Base-by-base conservation (phyloP, 2,888 invertebrate genomes). In the Rhingia rostrata region DNA sequence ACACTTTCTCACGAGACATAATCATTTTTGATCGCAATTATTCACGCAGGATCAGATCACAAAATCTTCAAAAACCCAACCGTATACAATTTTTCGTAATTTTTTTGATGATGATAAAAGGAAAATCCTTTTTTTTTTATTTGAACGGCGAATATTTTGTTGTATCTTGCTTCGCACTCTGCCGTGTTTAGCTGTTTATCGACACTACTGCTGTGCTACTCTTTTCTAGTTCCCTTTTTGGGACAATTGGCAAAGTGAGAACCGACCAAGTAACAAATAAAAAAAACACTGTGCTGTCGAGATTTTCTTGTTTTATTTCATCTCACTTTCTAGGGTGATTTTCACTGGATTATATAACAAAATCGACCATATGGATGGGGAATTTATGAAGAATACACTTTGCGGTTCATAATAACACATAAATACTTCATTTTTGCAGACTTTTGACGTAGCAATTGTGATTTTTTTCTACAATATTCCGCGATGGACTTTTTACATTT, bases 221-320 rank as follows among this genome's bases (percentile, higher is more conserved):
- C 79, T 69, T 53, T 66, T 49, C 49, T 74, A 56, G 53, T 84
- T 75, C 84, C 73, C 74, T 80, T 72, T 80, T 84, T 79, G 84
- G 84, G 80, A 79, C 79, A 80, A 80, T 79, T 84, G 74, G 84
- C 84, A 58, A 81, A 74, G 61, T 78, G 79, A 56, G 63, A 39
- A 79, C 56, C 64, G 69, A 43, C 39, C 45, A 37, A 45, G 69
- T 35, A 54, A 30, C 45, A 45, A 47, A 45, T 30, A 77, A 82
- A 74, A 82, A 51, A 73, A 64, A 75, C 73, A 79, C 79, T 60
- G 35, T 51, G 54, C 51, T 67, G 72, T 64, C 63, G 63, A 83
- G 67, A 78, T 83, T 69, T 83, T 67, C 53, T 45, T 43, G 64
- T 66, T 35, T 53, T 33, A 53, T 22, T 63, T 61, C 39, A 7